Conservation (phyloP, 2,888 invertebrate species). For the Cyrtodaria siliqua region DNA sequence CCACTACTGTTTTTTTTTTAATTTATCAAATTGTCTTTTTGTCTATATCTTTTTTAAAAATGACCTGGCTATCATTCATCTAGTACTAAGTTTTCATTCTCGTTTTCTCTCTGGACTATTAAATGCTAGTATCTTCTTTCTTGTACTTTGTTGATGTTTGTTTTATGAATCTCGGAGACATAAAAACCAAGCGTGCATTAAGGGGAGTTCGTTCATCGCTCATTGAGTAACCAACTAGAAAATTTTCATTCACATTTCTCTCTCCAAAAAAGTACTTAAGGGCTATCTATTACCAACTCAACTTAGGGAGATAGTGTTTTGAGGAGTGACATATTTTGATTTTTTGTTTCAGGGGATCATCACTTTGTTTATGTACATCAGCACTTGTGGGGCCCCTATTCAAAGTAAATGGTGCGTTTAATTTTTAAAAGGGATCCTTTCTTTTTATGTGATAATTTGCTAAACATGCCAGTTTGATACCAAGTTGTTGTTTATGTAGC, state of each 20-base stretch:
- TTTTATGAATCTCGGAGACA: not conserved
- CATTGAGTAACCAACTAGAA: slow-evolving; percentile 39
- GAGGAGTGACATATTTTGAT: slow-evolving; percentile 24
- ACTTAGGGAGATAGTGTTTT: slow-evolving; percentile 8
- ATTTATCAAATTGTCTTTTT: no score
- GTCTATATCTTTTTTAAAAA: no score
- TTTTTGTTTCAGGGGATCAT: slow-evolving; percentile 28
- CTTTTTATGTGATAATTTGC: slow-evolving; percentile 6
- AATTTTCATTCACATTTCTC: not conserved
- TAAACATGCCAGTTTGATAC: slow-evolving; percentile 8
- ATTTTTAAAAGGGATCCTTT: slow-evolving; percentile 17
- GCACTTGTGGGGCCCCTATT: slow-evolving; percentile 23
- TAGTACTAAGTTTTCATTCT: no score
- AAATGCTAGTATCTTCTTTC: no score
- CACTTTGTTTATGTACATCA: slow-evolving; percentile 8
- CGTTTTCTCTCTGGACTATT: no score
- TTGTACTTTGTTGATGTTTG: no score
- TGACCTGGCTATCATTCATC: no score
- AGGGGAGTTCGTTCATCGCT: slow-evolving; percentile 28
- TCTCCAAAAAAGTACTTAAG: not conserved
- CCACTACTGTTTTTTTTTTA: no score
- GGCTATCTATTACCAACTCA: no score
- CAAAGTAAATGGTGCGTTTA: slow-evolving; percentile 22
- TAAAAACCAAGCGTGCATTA: slow-evolving; percentile 41
- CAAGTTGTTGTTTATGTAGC: not conserved